Evolutionary conservation across 2,888 invertebrate genomes (phyloP).

Genomic region (Drosophila setosimentum): DNA sequence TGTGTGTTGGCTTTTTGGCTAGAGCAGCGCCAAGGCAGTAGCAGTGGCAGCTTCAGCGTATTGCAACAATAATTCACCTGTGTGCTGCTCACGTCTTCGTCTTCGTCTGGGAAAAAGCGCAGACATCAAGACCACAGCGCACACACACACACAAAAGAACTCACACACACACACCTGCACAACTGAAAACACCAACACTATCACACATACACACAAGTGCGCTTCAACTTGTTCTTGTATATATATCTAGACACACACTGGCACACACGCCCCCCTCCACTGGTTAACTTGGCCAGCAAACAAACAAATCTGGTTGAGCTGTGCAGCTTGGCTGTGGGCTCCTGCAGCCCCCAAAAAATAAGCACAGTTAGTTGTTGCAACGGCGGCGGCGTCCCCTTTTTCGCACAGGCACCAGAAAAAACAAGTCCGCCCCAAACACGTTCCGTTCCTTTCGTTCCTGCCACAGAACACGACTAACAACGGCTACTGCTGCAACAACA

Average conservation of each 20-base stretch:
- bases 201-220: slow-evolving; percentile 32
- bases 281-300: slow-evolving; percentile 44
- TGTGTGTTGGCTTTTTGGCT: slow-evolving; percentile 53
- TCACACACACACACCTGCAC: slow-evolving; percentile 38
- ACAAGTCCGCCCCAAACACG: slow-evolving; percentile 74
- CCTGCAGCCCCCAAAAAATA: slow-evolving; percentile 57
- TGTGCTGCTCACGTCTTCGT: slow-evolving; percentile 72
- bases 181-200: slow-evolving; percentile 34
- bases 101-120: slow-evolving; percentile 72
- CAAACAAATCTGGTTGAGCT: slow-evolving; percentile 62
- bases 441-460: slow-evolving; percentile 64
- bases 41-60: slow-evolving; percentile 39
- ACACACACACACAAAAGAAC: slow-evolving; percentile 26
- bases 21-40: slow-evolving; percentile 22
- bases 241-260: slow-evolving; percentile 34
- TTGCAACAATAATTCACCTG: slow-evolving; percentile 80
- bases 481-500: background rate
- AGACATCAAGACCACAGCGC: slow-evolving; percentile 72
- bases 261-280: slow-evolving; percentile 30
- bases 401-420: slow-evolving; percentile 48
- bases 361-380: slow-evolving; percentile 59
- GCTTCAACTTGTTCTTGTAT: slow-evolving; percentile 67
- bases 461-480: slow-evolving; percentile 17
- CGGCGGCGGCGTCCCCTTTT: slow-evolving; percentile 62
- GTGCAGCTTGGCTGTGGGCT: slow-evolving; percentile 53